A percentile compares a stretch with the other conserved stretches of the same genome.
phyloP scores from a whole-genome alignment of 2,113 vertebrate species.

The Haplochromis vanheusdeni region DNA sequence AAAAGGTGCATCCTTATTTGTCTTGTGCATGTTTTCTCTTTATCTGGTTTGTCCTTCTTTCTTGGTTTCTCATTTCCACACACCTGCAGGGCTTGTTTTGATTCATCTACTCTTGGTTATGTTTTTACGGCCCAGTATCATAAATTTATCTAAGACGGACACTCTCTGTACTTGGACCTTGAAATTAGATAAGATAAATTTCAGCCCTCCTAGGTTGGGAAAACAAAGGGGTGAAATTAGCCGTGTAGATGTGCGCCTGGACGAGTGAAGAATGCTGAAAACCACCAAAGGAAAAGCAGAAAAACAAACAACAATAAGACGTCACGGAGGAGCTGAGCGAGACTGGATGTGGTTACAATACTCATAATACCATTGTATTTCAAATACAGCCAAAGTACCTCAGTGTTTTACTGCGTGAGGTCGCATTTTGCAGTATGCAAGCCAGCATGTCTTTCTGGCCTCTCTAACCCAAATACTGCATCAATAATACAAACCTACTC shows the following conservation, averaged over 20 bases:
- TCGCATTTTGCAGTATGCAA: not conserved
- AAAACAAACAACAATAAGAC: fast-evolving
- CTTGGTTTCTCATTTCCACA: not conserved
- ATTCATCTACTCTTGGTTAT: not conserved
- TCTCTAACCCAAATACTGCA: not conserved
- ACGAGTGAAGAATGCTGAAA: not conserved
- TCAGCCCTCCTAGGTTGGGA: not conserved
- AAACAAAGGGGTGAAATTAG: not conserved
- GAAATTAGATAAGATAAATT: not conserved
- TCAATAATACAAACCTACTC: not conserved
- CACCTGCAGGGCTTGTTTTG: not conserved
- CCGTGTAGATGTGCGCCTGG: not conserved
- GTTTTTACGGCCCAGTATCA: not conserved
- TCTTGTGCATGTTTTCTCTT: not conserved
- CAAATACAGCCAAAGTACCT: not conserved
- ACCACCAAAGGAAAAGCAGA: not conserved
- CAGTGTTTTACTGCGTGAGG: not conserved
- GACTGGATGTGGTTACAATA: not conserved
- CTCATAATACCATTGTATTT: not conserved
- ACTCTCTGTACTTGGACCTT: not conserved
- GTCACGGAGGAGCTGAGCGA: not conserved
- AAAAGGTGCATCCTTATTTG: not conserved
- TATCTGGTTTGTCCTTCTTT: not conserved
- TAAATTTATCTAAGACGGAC: not conserved
- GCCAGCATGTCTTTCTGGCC: not conserved